Base-by-base conservation (phyloP, 2,888 invertebrate genomes). In the Cosmopolites sordidus region DNA sequence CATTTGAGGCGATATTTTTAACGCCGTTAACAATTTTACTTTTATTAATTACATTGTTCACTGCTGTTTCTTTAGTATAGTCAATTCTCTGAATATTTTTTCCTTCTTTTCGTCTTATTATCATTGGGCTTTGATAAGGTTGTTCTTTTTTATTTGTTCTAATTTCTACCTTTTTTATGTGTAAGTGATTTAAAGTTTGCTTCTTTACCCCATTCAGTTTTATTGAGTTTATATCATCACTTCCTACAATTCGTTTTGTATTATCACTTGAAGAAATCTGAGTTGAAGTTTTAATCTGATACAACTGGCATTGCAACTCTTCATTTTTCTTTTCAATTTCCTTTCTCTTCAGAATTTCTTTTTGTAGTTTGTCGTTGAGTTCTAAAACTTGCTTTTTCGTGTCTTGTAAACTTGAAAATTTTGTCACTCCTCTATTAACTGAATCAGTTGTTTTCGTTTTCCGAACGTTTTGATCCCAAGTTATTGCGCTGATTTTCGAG, bases 261-360 rank as follows among this genome's bases (percentile, higher is more conserved):
- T 15, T 51, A 11, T 38, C 48, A 15, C 46, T 54, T 16, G 22
- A 33, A 9, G 33, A 33, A 33, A 33, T 43, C 14, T 58, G 52
- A 22, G 58, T 58, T 12, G 47, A 51, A 5, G 63, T 62, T 59
- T 78, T 77, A 6, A 80, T 74, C 49, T 78, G 75, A 61, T 80
- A 76, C 65, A 85, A 76, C 70, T 83, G 82, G 14, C 78, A 74
- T 45, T 82, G 79, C 2, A 86, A 73, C 63, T 80, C 80, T 54
- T 76, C 72, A 64, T 83, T 84, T 22, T 81, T 68, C 60, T 79
- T 78, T 64, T 84, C 84, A 1, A 82, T 78, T 67, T 83, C 79
- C 58, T 79, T 78, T n/a, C 84, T 75, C 60, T 80, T 78, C 0
- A 76, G 74, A 30, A 80, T 80, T 70, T 85, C 84, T 38, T 79